Conservation (phyloP, 2,888 invertebrate genomes). For the Parascotia fuliginaria region DNA sequence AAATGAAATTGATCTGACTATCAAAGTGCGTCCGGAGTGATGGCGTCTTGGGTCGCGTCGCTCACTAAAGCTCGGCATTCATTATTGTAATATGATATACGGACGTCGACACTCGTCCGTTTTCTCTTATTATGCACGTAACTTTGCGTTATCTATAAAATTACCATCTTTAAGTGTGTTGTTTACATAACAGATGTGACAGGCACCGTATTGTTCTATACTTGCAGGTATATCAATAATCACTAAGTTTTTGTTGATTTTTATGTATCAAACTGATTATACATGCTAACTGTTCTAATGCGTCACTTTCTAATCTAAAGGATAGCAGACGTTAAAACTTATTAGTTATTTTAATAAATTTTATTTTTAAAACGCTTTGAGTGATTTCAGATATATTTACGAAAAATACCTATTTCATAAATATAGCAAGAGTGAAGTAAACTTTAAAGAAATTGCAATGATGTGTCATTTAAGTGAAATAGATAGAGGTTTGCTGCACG, state of each 20-base stretch:
- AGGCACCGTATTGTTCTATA: slow-evolving; percentile 24
- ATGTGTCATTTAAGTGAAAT: not conserved
- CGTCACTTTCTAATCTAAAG: no score
- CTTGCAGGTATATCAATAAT: slow-evolving; percentile 11
- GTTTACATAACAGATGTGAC: slow-evolving; percentile 47
- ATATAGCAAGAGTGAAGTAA: no score
- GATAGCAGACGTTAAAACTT: no score
- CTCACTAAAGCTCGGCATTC: slow-evolving; percentile 45
- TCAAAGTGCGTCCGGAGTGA: slow-evolving; percentile 57
- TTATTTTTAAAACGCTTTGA: no score
- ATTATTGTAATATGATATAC: slow-evolving; percentile 58
- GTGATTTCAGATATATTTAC: no score
- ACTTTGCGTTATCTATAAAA: slow-evolving; percentile 72
- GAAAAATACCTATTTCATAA: no score
- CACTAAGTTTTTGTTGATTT: no score
- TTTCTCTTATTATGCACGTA: slow-evolving; percentile 66
- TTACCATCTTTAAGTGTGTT: slow-evolving; percentile 60
- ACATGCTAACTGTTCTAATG: no score
- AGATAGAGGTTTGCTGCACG: not conserved
- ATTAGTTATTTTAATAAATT: no score
- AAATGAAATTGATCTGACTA: slow-evolving; percentile 61
- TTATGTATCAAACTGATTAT: no score
- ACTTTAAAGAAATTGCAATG: no score
- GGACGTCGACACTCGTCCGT: slow-evolving; percentile 49
- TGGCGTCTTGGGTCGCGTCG: slow-evolving; percentile 26